Base-by-base conservation (phyloP, 1,140 invertebrate genomes). In the Magallana gigas region DNA sequence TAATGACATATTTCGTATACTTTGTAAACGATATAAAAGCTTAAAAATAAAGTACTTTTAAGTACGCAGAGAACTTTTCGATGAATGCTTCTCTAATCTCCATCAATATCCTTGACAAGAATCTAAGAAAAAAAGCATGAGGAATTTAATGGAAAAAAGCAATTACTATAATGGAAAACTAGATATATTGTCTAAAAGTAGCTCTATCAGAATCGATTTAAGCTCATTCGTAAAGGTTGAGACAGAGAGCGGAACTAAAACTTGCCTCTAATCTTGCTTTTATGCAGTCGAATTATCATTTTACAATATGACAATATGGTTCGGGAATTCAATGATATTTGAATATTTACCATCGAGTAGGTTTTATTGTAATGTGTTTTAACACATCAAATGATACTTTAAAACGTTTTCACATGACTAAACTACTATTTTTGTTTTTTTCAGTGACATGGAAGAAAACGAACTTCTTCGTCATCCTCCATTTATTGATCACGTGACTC, bases 401-500 rank as follows among this genome's bases (percentile, higher is more conserved):
- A 59, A 16, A 23, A 23, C 23, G 23, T 23, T 23, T 14, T 62
- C 57, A 9, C 56, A 23, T 6, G 0, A 57, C 29, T 18, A 62
- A 36, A 36, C 76, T 9, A 60, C 58, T 85, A 64, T 80, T 36
- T 68, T 23, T 23, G 23, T 23, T 83, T 14, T 80, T 11, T 90
- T 87, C 88, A 92, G 91, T 14, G 71, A 89, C 14, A 60, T 86
- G 68, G 71, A 89, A 11, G 86, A 88, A 16, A 85, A 91, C 6
- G 88, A 90, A 23, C 71, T 93, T 59, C 57, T 86, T 57, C 36
- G 87, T 36, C 62, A 76, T 11, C 64, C 62, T 12, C 14, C 57
- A 9, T 93, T 93, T 68, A 76, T 88, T 5, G 90, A 90, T 68
- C 92, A 93, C 85, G 90, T 89, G 8, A 68, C 82, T 12, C 88